A percentile compares a stretch with the other conserved stretches of the same genome.
These are phyloP conservation scores for Anthophora plumipes DNA, from an alignment of 2,888 invertebrate species.

Conservation along the genomic window DNA sequence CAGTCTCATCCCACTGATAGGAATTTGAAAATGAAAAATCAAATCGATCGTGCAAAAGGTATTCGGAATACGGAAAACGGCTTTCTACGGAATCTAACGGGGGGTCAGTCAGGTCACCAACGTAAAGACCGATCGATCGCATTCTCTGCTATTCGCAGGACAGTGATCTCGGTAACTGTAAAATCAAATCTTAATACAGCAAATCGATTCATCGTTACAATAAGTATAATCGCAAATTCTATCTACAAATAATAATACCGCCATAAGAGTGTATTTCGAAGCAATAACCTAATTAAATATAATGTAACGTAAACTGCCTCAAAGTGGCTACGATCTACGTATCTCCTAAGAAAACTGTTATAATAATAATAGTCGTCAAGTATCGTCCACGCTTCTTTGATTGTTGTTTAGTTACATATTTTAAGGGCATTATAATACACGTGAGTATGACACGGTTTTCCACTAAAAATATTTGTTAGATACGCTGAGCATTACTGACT, in stretches of 20 bases:
- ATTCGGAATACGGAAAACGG: not conserved
- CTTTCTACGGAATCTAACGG: not conserved
- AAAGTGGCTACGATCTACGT: slow-evolving; percentile 77
- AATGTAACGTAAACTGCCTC: slow-evolving; percentile 79
- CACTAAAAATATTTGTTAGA: slow-evolving; percentile 82
- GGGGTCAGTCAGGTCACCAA: not conserved
- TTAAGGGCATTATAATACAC: slow-evolving; percentile 80
- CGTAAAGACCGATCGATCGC: slow-evolving; percentile 52
- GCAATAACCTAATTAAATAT: slow-evolving; percentile 77
- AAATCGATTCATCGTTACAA: slow-evolving; percentile 39
- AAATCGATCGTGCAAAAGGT: no score
- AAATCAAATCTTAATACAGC: slow-evolving; percentile 64
- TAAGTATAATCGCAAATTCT: slow-evolving; percentile 60
- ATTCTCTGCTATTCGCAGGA: slow-evolving; percentile 55
- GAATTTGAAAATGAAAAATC: no score
- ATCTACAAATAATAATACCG: slow-evolving; percentile 82
- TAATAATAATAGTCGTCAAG: slow-evolving; percentile 75
- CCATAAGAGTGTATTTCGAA: slow-evolving; percentile 67
- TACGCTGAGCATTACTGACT: slow-evolving; percentile 82
- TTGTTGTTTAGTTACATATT: slow-evolving; percentile 79
- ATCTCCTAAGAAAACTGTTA: slow-evolving; percentile 77
- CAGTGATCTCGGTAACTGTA: slow-evolving; percentile 72
- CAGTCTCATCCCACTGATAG: no score
- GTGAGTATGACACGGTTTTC: slow-evolving; percentile 83
- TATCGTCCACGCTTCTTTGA: slow-evolving; percentile 81